Base-by-base conservation (phyloP, 2,797 vertebrate genomes). In the Melopsittacus undulatus region DNA sequence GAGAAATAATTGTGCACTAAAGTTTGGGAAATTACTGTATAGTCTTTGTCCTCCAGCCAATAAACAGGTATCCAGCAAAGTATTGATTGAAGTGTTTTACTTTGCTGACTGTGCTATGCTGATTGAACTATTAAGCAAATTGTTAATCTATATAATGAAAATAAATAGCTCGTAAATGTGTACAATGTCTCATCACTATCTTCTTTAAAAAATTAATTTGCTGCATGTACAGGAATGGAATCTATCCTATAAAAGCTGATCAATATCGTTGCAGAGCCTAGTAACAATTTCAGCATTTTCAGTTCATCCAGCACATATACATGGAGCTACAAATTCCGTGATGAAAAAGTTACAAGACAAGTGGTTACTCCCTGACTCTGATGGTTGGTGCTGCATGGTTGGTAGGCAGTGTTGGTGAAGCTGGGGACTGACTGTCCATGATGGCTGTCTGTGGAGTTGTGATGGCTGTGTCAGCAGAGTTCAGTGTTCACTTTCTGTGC, bases 91-190 rank as follows among this genome's bases (percentile, higher is more conserved):
- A 90, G 23, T 64, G 30, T 87, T 89, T 84, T 68, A 67, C 24
- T 80, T 91, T 72, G 43, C 74, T 90, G 84, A 80, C 70, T 80
- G 2, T 0, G 7, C 24, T 46, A 14, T 32, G 46, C 67, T 67
- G 78, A 67, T 80, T 75, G 78, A 93, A 77, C 46, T 89, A n/a
- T 80, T 89, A 77, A 83, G 84, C 57, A 87, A 94, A 87, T 69
- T 79, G 61, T 73, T 93, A 70, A 90, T 89, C 78, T 87, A n/a
- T 84, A 36, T n/a, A 32, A 51, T 89, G 75, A 87, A 82, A 86
- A 89, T 70, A 89, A 87, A 91, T 83, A 85, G 32, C 27, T 77
- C 40, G 32, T 82, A 59, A 79, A 66, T 63, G 24, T 69, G 23
- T 11, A 57, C 32, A 40, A 16, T 30, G 2, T 42, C 30, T 75